A percentile compares a stretch with the other conserved stretches of the same genome.
phyloP scores from a whole-genome alignment of 2,888 invertebrate genomes.

The Netelia virgata region DNA sequence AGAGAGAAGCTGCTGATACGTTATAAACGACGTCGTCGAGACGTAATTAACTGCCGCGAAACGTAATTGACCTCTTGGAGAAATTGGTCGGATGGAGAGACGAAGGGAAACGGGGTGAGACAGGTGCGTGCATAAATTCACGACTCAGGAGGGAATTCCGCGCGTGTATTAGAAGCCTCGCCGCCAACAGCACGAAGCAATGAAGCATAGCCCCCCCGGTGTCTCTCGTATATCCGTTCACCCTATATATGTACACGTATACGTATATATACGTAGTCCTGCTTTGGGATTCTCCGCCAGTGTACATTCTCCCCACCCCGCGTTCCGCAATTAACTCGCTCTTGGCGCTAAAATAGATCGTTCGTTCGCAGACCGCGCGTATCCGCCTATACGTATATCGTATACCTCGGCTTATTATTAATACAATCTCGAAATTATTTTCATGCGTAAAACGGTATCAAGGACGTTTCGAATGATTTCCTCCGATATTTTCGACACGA shows the following conservation, averaged over 20 bases:
- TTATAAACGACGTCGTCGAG: background rate
- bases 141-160: constrained; percentile 1
- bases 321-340: constrained; percentile 11
- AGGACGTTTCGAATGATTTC: too few species aligned
- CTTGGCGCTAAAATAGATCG: background rate
- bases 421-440: too few species aligned
- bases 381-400: too few species aligned
- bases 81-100: constrained; percentile 19
- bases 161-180: constrained; percentile 12
- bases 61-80: constrained; percentile 25
- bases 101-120: constrained; percentile 4
- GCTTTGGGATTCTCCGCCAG: too few species aligned
- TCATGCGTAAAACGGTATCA: too few species aligned
- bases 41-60: constrained; percentile 26
- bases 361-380: background rate
- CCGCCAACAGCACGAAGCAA: constrained; percentile 1
- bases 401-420: too few species aligned
- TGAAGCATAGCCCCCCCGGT: too few species aligned
- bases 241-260: too few species aligned
- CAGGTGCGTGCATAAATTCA: constrained; percentile 7
- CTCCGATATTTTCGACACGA: too few species aligned
- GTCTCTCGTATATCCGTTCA: constrained; percentile 6
- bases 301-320: background rate
- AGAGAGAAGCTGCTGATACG: background rate
- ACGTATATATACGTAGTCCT: too few species aligned